Evolutionary conservation across 2,113 vertebrate species (phyloP).

Genomic region (Chloropsis hardwickii): DNA sequence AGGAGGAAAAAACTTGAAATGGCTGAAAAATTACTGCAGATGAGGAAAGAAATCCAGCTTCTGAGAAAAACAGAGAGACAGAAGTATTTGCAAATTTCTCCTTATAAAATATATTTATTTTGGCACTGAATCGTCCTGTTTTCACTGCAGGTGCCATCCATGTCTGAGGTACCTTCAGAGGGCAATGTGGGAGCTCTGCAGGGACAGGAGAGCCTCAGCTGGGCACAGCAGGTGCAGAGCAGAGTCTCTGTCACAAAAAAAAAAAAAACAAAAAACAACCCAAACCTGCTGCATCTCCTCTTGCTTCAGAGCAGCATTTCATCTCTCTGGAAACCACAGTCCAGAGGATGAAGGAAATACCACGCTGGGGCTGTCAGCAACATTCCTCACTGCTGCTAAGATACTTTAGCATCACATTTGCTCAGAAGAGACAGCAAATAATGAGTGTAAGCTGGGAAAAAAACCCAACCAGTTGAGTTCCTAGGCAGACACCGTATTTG

Average conservation of each 20-base stretch:
- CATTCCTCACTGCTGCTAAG: background rate
- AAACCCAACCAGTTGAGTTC: background rate
- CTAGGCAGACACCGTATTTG: background rate
- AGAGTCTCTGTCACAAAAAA: background rate
- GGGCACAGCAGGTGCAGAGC: background rate
- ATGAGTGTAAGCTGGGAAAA: background rate
- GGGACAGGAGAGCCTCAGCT: background rate
- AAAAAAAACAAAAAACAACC: background rate
- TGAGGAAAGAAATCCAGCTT: background rate
- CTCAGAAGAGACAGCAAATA: slow-evolving; percentile 32
- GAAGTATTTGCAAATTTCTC: background rate
- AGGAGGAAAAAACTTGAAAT: background rate
- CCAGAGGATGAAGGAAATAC: background rate
- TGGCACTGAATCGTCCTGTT: background rate
- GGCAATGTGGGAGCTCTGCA: background rate
- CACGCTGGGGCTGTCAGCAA: background rate
- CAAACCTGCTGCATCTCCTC: background rate
- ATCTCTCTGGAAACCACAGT: slow-evolving; percentile 10
- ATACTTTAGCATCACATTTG: background rate
- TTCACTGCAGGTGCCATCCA: background rate
- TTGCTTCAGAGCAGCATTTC: background rate
- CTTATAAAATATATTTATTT: accelerated
- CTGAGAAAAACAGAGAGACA: background rate
- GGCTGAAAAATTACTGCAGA: background rate
- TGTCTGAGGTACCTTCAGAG: background rate